A percentile compares a stretch with the other conserved stretches of the same genome.
Evolutionary conservation across 1,140 invertebrate species (phyloP).

Genomic region (Hycleus cichorii): DNA sequence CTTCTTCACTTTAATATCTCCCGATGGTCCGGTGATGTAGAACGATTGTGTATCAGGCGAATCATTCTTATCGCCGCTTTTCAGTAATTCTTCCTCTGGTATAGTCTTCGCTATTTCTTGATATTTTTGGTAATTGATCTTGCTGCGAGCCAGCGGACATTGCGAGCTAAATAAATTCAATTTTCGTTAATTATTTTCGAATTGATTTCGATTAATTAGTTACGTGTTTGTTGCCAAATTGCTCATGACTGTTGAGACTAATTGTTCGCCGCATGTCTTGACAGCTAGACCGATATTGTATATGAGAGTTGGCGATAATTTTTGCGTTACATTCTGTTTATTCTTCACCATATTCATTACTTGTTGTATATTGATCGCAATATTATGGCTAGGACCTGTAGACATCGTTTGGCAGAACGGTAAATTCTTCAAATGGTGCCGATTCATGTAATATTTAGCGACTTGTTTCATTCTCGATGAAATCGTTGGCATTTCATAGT

Average conservation of each 20-base stretch:
- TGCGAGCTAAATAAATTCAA: conserved; percentile 1
- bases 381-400: conserved; percentile 47
- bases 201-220: not conserved
- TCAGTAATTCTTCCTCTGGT: conserved; percentile 30
- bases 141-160: conserved; percentile 32
- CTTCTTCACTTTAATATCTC: conserved; percentile 28
- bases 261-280: conserved; percentile 22
- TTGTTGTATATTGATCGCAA: conserved; percentile 52
- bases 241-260: conserved; percentile 27
- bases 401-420: conserved; percentile 51
- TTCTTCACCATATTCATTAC: conserved; percentile 47
- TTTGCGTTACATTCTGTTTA: conserved; percentile 34
- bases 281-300: conserved; percentile 39
- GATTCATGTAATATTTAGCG: conserved; percentile 41
- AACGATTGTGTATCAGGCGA: conserved; percentile 14
- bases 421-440: conserved; percentile 45
- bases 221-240: not conserved
- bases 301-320: conserved; percentile 37
- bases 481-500: conserved; percentile 46
- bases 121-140: conserved; percentile 33
- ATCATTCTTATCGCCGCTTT: conserved; percentile 14
- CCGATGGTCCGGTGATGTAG: conserved; percentile 23
- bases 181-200: conserved; percentile 6
- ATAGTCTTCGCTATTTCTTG: conserved; percentile 36
- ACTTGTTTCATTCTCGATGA: conserved; percentile 47